These are phyloP conservation scores for Hoplodrina blanda DNA, from an alignment of 2,888 invertebrate species.

Conservation along the genomic window DNA sequence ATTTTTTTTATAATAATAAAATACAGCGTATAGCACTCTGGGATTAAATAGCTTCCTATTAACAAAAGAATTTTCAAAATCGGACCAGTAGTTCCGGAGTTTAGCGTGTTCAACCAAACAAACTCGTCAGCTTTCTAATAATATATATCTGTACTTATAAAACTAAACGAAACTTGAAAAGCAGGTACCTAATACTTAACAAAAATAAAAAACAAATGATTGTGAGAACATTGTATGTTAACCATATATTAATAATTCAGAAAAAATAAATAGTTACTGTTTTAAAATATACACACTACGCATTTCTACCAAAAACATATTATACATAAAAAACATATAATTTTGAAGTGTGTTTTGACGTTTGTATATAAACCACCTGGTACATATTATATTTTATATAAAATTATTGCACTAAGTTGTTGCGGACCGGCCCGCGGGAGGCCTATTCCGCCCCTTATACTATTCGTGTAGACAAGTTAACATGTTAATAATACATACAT, in stretches of 20 bases:
- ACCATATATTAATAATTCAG: constrained; percentile 85
- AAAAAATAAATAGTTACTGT: constrained; percentile 84
- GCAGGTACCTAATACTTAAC: constrained; percentile 45
- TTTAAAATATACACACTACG: constrained; percentile 75
- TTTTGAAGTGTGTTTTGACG: constrained; percentile 66
- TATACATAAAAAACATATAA: constrained; percentile 76
- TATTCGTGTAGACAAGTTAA: constrained; percentile 62
- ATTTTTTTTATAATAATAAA: too few relatives aligned
- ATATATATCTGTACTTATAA: too few relatives aligned
- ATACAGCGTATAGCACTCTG: too few relatives aligned
- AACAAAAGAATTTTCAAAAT: too few relatives aligned
- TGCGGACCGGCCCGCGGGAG: constrained; percentile 13
- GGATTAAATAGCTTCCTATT: too few relatives aligned
- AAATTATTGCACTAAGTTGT: constrained; percentile 72
- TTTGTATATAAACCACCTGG: constrained; percentile 67
- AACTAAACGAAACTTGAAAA: too few relatives aligned
- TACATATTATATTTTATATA: constrained; percentile 63
- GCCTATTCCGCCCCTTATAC: constrained; percentile 42
- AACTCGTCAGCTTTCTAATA: too few relatives aligned
- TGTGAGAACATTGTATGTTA: constrained; percentile 80
- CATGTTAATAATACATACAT: constrained; percentile 56
- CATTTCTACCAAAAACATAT: constrained; percentile 78
- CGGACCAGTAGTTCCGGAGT: too few relatives aligned
- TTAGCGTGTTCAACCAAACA: too few relatives aligned
- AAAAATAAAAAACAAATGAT: constrained; percentile 55